These are phyloP conservation scores for Chydorus sphaericus DNA, from an alignment of 2,888 invertebrate genomes.

Conservation along the genomic window DNA sequence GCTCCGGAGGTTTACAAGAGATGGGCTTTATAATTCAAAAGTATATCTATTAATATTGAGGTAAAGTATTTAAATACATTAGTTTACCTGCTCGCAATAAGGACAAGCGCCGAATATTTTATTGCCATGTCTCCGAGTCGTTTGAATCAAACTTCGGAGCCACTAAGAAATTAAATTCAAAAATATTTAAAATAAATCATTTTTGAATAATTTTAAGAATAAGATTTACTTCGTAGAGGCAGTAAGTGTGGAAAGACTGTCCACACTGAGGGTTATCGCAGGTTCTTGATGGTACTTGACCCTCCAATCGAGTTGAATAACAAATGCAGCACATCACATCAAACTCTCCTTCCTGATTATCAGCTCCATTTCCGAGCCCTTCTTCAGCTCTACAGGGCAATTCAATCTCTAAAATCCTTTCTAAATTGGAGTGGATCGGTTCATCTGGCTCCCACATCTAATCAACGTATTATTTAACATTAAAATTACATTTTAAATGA, in stretches of 20 bases:
- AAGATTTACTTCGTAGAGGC: constrained; percentile 9
- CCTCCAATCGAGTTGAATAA: constrained; percentile 4
- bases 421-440: constrained; percentile 1
- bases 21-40: neutral
- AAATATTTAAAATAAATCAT: neutral
- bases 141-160: constrained; percentile 7
- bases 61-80: neutral
- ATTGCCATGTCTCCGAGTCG: neutral
- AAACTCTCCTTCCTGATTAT: neutral
- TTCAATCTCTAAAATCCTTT: constrained; percentile 1
- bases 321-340: constrained; percentile 12
- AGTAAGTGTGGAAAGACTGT: constrained; percentile 8
- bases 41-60: neutral
- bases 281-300: constrained; percentile 9
- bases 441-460: constrained; percentile 5
- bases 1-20: neutral
- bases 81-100: constrained; percentile 4
- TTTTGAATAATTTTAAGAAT: too few relatives aligned
- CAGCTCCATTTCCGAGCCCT: neutral
- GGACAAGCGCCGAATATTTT: constrained; percentile 11
- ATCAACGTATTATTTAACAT: too few relatives aligned
- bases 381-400: constrained; percentile 5
- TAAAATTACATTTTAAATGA: neutral
- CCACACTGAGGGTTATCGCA: constrained; percentile 9
- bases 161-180: constrained; percentile 3